Base-by-base conservation (phyloP, 2,113 vertebrate species). In the Sialia sialis region DNA sequence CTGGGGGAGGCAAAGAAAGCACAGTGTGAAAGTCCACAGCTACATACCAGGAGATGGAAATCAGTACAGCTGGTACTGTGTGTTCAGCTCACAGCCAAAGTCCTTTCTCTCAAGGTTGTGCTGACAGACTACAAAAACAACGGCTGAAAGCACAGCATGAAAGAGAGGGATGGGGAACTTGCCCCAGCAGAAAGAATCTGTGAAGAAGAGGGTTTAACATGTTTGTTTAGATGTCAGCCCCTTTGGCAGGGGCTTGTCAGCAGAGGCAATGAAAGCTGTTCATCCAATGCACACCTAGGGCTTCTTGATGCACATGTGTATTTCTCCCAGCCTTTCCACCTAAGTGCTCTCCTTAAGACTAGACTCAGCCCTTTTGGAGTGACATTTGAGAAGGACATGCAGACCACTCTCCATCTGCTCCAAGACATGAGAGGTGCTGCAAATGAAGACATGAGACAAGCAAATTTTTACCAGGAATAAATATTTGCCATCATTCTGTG, bases 51-150 rank as follows among this genome's bases (percentile, higher is more conserved):
- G 76, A 90, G 64, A 79, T 84, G 90, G 76, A 97, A 92, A 93
- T 92, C 88, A 93, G 93, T 93, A 72, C 88, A 94, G 66, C 94
- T 94, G 95, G 94, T 95, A 93, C 87, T 91, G 70, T 49, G 27
- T 84, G 84, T 60, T 91, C 91, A 38, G 32, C 39, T 36, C 58
- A 3, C 92, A 97, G 96, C 92, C 97, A 97, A 94, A 95, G 96
- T 93, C 90, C 93, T 89, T 94, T 89, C 81, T 91, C 93, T 96
- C 97, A 97, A 97, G 98, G 97, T 97, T 97, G 96, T 85, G 93
- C 78, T 91, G 93, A 92, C 77, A 96, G 96, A 70, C 97, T 96
- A 94, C 60, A 88, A 98, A 97, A 98, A 93, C 95, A 98, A 93
- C 38, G 93, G 56, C 82, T 94, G 96, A 97, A 97, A 97, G 91